phyloP scores from a whole-genome alignment of 2,797 vertebrate species.

The Hylomyscus alleni region DNA sequence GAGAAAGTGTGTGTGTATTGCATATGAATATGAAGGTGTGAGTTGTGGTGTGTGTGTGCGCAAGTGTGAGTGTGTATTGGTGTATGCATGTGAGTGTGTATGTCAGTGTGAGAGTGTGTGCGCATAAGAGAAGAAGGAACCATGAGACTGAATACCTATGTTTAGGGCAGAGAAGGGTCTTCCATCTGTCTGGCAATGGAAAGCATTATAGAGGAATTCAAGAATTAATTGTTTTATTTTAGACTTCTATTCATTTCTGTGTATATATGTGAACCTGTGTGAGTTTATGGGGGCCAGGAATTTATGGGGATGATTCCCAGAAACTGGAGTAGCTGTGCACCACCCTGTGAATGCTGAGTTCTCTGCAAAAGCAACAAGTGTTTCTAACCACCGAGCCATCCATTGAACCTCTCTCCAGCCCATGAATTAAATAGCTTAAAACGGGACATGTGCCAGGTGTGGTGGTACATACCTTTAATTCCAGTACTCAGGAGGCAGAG shows the following conservation, averaged over 20 bases:
- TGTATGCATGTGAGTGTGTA: not conserved
- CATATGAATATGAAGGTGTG: not conserved
- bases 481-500: not conserved
- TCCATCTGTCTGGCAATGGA: conserved; percentile 1
- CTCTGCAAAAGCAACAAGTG: not conserved
- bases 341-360: not conserved
- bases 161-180: not conserved
- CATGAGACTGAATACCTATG: not conserved
- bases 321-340: not conserved
- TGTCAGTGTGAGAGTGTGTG: not conserved
- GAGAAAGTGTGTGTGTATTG: not conserved
- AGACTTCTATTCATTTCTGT: not conserved
- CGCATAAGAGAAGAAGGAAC: not conserved
- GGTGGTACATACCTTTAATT: not conserved
- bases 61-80: not conserved
- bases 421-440: not conserved
- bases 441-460: not conserved
- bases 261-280: not conserved
- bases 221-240: conserved; percentile 31
- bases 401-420: not conserved
- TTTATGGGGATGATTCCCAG: no score
- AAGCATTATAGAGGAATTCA: conserved; percentile 1
- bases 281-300: no score
- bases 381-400: not conserved
- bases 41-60: not conserved